These are phyloP conservation scores for Bombus pyrosoma DNA, from an alignment of 1,140 invertebrate genomes.

Conservation along the genomic window DNA sequence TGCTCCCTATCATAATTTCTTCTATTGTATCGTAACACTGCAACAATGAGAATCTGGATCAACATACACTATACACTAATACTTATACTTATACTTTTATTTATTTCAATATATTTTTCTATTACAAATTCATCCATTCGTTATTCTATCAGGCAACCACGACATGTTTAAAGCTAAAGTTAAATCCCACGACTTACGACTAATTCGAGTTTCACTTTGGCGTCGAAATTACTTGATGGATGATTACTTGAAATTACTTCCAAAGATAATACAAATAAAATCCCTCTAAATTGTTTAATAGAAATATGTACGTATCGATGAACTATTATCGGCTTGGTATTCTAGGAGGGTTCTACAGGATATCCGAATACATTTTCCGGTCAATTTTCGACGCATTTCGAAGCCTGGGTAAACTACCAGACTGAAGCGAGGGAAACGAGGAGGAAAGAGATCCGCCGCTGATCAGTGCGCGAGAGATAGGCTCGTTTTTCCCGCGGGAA, in stretches of 20 bases:
- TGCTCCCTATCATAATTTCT: no score
- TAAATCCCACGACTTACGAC: no score
- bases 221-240: background rate
- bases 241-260: no score
- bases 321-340: background rate
- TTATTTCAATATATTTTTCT: no score
- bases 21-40: no score
- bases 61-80: no score
- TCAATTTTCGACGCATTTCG: background rate
- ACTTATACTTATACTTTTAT: no score
- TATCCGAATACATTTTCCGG: conserved; percentile 8
- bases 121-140: no score
- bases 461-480: conserved; percentile 40
- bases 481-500: conserved; percentile 34
- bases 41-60: no score
- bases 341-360: no score
- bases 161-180: no score
- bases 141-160: no score
- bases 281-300: background rate
- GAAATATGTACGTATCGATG: background rate
- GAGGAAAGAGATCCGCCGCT: background rate
- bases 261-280: background rate
- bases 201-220: background rate
- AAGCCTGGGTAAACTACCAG: background rate
- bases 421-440: background rate